Conservation (phyloP, 2,888 invertebrate species). For the Calliphora vomitoria region DNA sequence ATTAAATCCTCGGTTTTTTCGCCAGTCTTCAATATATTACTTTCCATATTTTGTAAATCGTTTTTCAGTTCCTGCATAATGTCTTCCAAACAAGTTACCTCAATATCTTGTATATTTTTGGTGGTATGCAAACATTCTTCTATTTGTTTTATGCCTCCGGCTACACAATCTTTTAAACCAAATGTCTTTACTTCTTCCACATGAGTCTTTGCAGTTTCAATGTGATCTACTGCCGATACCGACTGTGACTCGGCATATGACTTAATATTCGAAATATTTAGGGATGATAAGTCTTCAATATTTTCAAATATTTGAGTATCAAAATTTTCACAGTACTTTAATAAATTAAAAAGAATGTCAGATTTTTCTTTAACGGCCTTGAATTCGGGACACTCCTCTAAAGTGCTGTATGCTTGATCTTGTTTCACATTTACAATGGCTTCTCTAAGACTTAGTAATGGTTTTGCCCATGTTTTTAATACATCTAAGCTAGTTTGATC, state of each 20-base stretch:
- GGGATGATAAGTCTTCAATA: constrained; percentile 86
- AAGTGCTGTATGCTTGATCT: constrained; percentile 69
- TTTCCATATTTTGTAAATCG: constrained; percentile 78
- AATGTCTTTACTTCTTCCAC: constrained; percentile 71
- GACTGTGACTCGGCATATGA: constrained; percentile 84
- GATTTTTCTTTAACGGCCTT: constrained; percentile 76
- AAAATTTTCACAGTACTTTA: constrained; percentile 81
- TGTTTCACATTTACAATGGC: constrained; percentile 78
- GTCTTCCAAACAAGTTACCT: constrained; percentile 77
- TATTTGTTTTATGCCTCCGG: constrained; percentile 82
- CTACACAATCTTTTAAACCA: constrained; percentile 76
- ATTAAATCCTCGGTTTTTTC: constrained; percentile 74
- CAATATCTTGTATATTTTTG: constrained; percentile 72
- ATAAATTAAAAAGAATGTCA: constrained; percentile 75
- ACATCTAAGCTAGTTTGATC: constrained; percentile 72
- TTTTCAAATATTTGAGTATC: constrained; percentile 84
- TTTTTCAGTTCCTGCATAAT: constrained; percentile 80
- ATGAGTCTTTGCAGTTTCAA: constrained; percentile 53
- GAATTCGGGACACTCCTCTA: constrained; percentile 76
- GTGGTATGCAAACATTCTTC: constrained; percentile 80
- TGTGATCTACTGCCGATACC: constrained; percentile 38
- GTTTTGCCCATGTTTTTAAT: constrained; percentile 76
- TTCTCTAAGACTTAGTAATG: constrained; percentile 77
- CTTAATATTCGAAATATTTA: constrained; percentile 87
- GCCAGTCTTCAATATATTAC: constrained; percentile 70